Conservation (phyloP, 1,140 invertebrate species). For the Sitophilus oryzae region DNA sequence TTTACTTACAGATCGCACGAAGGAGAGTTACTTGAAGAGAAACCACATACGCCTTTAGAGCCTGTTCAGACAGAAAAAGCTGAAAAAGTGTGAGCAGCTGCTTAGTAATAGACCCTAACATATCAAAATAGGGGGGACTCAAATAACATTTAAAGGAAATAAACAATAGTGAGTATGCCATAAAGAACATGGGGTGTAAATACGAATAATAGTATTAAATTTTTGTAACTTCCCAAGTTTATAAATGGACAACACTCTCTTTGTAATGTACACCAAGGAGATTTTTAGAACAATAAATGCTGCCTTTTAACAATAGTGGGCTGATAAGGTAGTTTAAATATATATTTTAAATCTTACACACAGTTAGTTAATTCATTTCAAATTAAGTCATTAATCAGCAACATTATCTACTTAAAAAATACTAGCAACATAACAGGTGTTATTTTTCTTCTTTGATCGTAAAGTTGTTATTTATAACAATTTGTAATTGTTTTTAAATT, state of each 20-base stretch:
- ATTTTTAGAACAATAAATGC: conserved; percentile 18
- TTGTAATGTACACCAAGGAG: conserved; percentile 32
- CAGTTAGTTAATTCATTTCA: not conserved
- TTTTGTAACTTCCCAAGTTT: conserved; percentile 16
- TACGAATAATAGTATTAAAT: not conserved
- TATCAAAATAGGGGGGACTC: conserved; percentile 29
- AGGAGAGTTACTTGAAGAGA: not conserved
- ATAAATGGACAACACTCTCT: conserved; percentile 31
- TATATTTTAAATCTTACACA: not conserved
- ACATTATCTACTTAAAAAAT: no score
- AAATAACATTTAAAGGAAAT: conserved; percentile 16
- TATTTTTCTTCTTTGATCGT: no score
- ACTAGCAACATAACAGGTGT: no score
- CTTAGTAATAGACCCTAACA: conserved; percentile 18
- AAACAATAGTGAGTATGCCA: conserved; percentile 22
- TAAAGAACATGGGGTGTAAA: conserved; percentile 23
- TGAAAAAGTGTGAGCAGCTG: conserved; percentile 27
- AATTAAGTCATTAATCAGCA: not conserved
- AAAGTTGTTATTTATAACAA: no score
- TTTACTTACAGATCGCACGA: not conserved
- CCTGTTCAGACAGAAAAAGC: not conserved
- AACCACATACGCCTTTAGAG: not conserved
- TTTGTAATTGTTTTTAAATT: no score
- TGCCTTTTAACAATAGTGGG: conserved; percentile 14
- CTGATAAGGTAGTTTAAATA: not conserved